Conservation (phyloP, 1,140 invertebrate genomes). For the Onthophagus taurus region DNA sequence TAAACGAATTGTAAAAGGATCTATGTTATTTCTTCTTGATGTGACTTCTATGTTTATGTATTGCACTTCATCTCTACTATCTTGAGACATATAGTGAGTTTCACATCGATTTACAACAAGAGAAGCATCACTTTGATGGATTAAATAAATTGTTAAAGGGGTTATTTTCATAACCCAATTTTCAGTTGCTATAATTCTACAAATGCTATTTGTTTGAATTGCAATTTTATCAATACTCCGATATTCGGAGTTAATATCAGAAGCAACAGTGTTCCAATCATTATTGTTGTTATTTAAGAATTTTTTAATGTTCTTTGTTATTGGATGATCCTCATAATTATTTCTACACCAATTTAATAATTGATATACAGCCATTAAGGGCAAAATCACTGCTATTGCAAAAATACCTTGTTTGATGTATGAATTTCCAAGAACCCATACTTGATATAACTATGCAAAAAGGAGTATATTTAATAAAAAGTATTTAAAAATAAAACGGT, state of each 20-base stretch:
- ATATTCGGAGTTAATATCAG: slow-evolving; percentile 69
- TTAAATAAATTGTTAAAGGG: slow-evolving; percentile 62
- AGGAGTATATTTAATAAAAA: too few relatives aligned
- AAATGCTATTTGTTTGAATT: slow-evolving; percentile 57
- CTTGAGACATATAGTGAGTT: slow-evolving; percentile 56
- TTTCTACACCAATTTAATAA: slow-evolving; percentile 57
- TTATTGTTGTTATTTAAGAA: slow-evolving; percentile 52
- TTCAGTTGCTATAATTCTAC: slow-evolving; percentile 66
- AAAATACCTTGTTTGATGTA: slow-evolving; percentile 30
- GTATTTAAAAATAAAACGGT: background rate
- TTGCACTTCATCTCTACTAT: slow-evolving; percentile 57
- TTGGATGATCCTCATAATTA: slow-evolving; percentile 65
- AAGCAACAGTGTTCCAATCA: slow-evolving; percentile 58
- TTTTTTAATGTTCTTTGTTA: slow-evolving; percentile 52
- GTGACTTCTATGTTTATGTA: slow-evolving; percentile 75
- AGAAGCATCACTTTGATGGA: slow-evolving; percentile 68
- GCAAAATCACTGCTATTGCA: slow-evolving; percentile 35
- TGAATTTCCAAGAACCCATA: slow-evolving; percentile 23
- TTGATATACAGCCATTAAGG: slow-evolving; percentile 35
- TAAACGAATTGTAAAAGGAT: slow-evolving; percentile 58
- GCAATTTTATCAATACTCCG: slow-evolving; percentile 67
- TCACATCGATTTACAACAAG: slow-evolving; percentile 65
- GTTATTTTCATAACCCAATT: slow-evolving; percentile 84
- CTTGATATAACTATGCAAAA: too few relatives aligned
- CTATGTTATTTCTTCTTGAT: slow-evolving; percentile 45